Conservation (phyloP, 2,888 invertebrate species). For the Siphlonurus alternatus region DNA sequence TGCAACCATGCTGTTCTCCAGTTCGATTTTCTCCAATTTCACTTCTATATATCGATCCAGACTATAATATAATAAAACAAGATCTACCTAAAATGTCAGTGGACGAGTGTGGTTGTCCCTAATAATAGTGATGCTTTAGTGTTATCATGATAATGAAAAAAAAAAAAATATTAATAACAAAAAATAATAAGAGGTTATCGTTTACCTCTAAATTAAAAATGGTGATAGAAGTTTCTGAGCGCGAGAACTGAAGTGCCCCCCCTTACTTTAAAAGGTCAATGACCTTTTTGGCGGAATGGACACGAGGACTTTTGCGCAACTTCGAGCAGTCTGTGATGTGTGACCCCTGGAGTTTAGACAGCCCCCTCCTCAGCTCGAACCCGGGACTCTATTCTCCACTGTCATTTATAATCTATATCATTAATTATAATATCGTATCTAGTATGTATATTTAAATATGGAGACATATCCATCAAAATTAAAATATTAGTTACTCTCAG, state of each 20-base stretch:
- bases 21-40: constrained; percentile 85
- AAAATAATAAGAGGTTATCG: background rate
- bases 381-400: background rate
- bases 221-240: background rate
- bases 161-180: background rate
- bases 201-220: background rate
- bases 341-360: too few relatives aligned
- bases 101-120: constrained; percentile 90
- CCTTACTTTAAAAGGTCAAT: too few relatives aligned
- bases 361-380: background rate
- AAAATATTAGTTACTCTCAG: too few relatives aligned
- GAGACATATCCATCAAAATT: background rate
- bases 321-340: background rate
- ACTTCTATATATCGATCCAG: constrained; percentile 79
- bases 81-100: constrained; percentile 93
- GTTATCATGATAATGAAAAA: background rate
- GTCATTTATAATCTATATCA: background rate
- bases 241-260: background rate
- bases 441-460: background rate
- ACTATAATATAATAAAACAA: constrained; percentile 79
- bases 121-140: constrained; percentile 20
- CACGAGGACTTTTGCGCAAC: background rate
- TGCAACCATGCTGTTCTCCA: constrained; percentile 84
- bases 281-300: background rate
- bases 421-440: too few relatives aligned